Base-by-base conservation (phyloP, 2,113 vertebrate species). In the Desmodus rotundus region DNA sequence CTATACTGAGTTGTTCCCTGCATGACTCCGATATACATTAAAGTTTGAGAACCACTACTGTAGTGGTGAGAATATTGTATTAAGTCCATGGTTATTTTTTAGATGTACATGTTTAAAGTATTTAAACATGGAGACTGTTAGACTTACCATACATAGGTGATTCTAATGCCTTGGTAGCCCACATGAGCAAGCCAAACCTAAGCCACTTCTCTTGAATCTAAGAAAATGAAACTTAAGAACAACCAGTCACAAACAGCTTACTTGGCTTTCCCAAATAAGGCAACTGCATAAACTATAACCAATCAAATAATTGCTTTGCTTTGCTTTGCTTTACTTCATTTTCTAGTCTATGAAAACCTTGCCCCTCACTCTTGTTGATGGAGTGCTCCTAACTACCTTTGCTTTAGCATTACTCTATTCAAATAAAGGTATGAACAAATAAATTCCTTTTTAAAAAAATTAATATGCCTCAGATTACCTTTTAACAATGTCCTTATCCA, bases 21-120 rank as follows among this genome's bases (percentile, higher is more conserved):
- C 3, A 1, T 77, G n/a, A 36, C 58, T 85, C 41, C 65, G 14
- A 70, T 54, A 38, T 13, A 70, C 8, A 36, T 33, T 41, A 9
- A 36, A 24, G 19, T 56, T 52, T 76, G 63, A 50, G 74, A 92
- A 28, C 52, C 26, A 15, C 38, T 43, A 28, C 12, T 65, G 14
- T 12, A 36, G 24, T 41, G n/a, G 11, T 95, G 95, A 97, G 67
- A 95, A 56, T 93, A 52, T 38, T 31, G 1, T n/a, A 9, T 68
- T 86, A 91, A 92, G 74, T 52, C 90, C 54, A 74, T 47, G 58
- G 61, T 82, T 26, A 83, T 96, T 96, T 96, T 92, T 74, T 43
- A 38, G 41, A 19, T 93, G 28, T 20, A 8, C 14, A 0, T 56
- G 31, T 78, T 78, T n/a, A 61, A 38, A 72, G 38, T 56, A 33